phyloP scores from a whole-genome alignment of 2,888 invertebrate species.

The Athripsodes cinereus region DNA sequence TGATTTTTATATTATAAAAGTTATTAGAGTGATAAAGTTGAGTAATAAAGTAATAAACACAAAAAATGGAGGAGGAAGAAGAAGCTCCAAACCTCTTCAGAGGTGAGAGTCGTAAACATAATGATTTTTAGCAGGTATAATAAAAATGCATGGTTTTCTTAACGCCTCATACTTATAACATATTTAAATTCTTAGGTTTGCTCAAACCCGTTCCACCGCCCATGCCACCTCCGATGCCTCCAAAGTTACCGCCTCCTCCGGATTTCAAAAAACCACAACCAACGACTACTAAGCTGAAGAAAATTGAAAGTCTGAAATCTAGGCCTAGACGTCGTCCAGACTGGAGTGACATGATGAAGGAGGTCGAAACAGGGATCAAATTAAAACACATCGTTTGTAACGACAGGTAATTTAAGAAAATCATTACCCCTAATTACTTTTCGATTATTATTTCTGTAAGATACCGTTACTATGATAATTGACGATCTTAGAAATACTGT shows the following conservation, averaged over 20 bases:
- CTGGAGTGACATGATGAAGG: constrained; percentile 87
- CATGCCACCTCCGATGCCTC: constrained; percentile 69
- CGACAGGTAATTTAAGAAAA: constrained; percentile 53
- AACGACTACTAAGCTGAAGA: constrained; percentile 55
- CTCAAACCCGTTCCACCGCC: constrained; percentile 51
- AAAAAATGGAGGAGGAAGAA: constrained; percentile 17
- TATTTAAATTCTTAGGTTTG: constrained; percentile 34
- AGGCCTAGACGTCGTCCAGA: constrained; percentile 78
- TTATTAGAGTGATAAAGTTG: background rate
- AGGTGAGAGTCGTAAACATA: constrained; percentile 31
- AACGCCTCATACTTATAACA: background rate
- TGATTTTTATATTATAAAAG: background rate
- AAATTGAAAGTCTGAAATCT: constrained; percentile 66
- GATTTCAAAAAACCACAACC: constrained; percentile 57
- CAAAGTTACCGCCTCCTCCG: constrained; percentile 55
- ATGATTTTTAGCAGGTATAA: too few species aligned
- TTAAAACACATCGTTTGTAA: constrained; percentile 79
- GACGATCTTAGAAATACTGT: background rate
- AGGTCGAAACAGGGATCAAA: constrained; percentile 75
- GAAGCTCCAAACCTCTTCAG: constrained; percentile 11
- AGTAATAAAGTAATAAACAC: too few species aligned
- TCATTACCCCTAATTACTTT: background rate
- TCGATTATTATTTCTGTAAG: too few species aligned
- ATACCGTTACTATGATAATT: too few species aligned
- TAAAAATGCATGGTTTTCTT: too few species aligned